Evolutionary conservation across 1,140 invertebrate genomes (phyloP), one percentile per base, ranked within the genome.

Genomic region (Zaprionus inermis): DNA sequence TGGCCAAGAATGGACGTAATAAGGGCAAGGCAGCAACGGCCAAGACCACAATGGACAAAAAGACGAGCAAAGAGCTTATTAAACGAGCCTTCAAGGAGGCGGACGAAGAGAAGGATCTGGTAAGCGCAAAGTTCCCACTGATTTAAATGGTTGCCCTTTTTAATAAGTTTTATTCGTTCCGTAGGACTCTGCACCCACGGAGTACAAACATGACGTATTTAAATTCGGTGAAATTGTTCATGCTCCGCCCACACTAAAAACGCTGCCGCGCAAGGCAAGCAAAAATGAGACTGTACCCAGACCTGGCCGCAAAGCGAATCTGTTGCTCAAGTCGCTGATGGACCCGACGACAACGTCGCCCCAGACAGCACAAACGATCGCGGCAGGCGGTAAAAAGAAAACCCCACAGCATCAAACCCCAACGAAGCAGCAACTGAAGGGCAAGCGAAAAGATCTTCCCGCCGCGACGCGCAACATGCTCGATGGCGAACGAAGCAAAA

Each of bases 141-240:
- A 22, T 49, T 20, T 22, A 5, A 49, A 30, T 16, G 12, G 5
- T 24, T 34, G 10, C 2, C 11, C 9, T n/a, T 18, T 11, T 20
- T 34, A 0, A 28, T 28, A 34, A 3, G 18, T 20, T 41, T 20
- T 14, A 20, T 11, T 11, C 7, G 34, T 1, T 10, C 54, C 57
- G 30, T 67, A 83, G 36, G 46, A 66, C 11, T 44, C 55, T 0
- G 14, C 54, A 11, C 49, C 70, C 0, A 20, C 59, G 9, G 91
- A 92, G 44, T 92, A 80, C 60, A 91, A 91, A 49, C 54, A 92
- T 51, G 95, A 96, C 78, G 79, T 93, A 18, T 84, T 95, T 28
- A 91, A 93, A 80, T 96, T 96, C 92, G 95, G 95, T 0, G 95
- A 96, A 90, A 92, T 94, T 36, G 95, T 92, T 0, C 94, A 95